Base-by-base conservation (phyloP, 2,888 invertebrate species). In the Lathronympha strigana region DNA sequence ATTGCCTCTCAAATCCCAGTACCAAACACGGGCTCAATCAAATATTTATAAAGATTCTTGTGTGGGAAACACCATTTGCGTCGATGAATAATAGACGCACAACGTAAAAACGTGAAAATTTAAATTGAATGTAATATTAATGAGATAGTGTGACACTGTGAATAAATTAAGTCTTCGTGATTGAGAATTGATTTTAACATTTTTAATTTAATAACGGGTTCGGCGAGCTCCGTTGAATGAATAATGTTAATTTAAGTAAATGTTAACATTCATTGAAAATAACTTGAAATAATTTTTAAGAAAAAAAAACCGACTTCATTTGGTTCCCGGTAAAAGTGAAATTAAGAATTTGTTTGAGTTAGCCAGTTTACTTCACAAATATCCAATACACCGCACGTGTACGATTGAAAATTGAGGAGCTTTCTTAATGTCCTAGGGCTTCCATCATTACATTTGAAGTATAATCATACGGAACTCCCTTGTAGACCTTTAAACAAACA, bases 1-100 rank as follows among this genome's bases (percentile, higher is more conserved):
- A 40, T 17, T 47, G 33, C 15, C 23, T 23, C 15, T 4, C 23
- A 50, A 31, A 50, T 28, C 36, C 11, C 36, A 61, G 38, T 61
- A 19, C 38, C 33, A 17, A 6, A 19, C 2, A 23, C 1, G 40
- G 51, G 58, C 33, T n/a, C 40, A 50, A 51, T 58, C 19, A 36
- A 58, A 43, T 36, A 63, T 63, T 63, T 63, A 63, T 40, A 40
- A 58, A 58, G 25, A 58, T 25, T 63, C 38, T 43, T 23, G 31
- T 43, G 50, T 63, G 63, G 63, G 63, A 63, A 58, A 15, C 50
- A 17, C 57, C 63, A 63, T 51, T 63, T 63, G 63, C 23, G 25
- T 9, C 47, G 19, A 19, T 55, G 63, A 55, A 63, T 57, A 63
- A 57, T 57, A 36, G 51, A 63, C 28, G 15, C 31, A 2, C 11